Percentiles rank a stretch among this genome's conserved stretches.
These are phyloP conservation scores for Phymanthus crucifer DNA, from an alignment of 92 coral and sea anemone genomes.

Conservation along the genomic window DNA sequence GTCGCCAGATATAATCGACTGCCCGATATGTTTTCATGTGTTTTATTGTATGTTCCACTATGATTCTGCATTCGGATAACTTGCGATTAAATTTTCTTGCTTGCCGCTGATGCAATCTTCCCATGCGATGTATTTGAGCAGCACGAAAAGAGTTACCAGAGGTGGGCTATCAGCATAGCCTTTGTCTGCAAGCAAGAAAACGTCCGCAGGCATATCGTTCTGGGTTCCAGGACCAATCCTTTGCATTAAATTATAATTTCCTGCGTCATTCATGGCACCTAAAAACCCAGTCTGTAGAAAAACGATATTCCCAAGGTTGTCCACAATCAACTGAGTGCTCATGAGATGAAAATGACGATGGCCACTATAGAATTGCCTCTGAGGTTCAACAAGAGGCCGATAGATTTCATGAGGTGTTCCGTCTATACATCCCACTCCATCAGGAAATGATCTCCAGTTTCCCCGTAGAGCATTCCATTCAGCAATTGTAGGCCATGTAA, in stretches of 20 bases:
- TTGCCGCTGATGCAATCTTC: background rate
- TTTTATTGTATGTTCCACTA: slow-evolving; percentile 21
- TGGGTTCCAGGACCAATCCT: slow-evolving; percentile 35
- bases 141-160: slow-evolving; percentile 18
- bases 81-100: slow-evolving; percentile 12
- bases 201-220: slow-evolving; percentile 12
- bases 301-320: slow-evolving; percentile 43
- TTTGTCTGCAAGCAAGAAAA: slow-evolving; percentile 23
- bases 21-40: background rate
- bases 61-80: slow-evolving; percentile 4
- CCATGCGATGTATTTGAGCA: slow-evolving; percentile 15
- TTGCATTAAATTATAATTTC: slow-evolving; percentile 40
- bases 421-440: slow-evolving; percentile 45
- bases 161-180: slow-evolving; percentile 14
- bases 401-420: slow-evolving; percentile 49
- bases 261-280: slow-evolving; percentile 46
- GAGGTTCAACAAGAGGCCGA: slow-evolving; percentile 48
- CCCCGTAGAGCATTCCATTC: slow-evolving; percentile 45
- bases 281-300: slow-evolving; percentile 48
- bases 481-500: slow-evolving; percentile 38
- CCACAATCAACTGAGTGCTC: slow-evolving; percentile 45
- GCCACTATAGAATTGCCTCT: slow-evolving; percentile 42
- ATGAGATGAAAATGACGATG: slow-evolving; percentile 50
- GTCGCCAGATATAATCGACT: background rate
- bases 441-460: slow-evolving; percentile 47